phyloP scores from a whole-genome alignment of 2,888 invertebrate genomes.

The Nemoura dubitans region DNA sequence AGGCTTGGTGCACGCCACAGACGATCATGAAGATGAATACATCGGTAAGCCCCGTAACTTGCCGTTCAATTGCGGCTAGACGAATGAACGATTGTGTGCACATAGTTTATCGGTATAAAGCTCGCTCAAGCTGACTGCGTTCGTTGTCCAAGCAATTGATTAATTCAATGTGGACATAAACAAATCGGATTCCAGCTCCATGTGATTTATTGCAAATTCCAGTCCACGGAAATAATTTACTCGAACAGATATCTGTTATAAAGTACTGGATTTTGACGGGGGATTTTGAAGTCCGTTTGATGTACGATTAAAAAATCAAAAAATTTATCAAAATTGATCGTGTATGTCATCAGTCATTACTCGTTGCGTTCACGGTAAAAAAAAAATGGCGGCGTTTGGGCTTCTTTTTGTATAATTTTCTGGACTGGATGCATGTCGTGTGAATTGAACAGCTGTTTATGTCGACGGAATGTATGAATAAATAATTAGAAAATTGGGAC shows the following conservation, averaged over 20 bases:
- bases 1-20: too few relatives aligned
- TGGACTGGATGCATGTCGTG: background rate
- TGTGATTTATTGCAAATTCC: background rate
- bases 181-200: background rate
- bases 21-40: background rate
- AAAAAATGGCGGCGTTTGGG: background rate
- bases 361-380: too few relatives aligned
- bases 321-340: background rate
- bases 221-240: background rate
- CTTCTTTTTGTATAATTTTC: background rate
- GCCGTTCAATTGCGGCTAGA: background rate
- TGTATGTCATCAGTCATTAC: background rate
- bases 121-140: background rate
- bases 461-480: background rate
- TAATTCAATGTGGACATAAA: constrained; percentile 7
- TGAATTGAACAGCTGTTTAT: background rate
- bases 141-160: background rate
- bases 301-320: background rate
- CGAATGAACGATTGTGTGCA: background rate
- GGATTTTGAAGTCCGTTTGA: background rate
- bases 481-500: background rate
- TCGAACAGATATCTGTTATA: background rate
- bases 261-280: background rate
- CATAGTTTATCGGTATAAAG: background rate
- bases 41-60: background rate